These are phyloP conservation scores for Marmota monax DNA, from an alignment of 2,113 vertebrate genomes.

Conservation along the genomic window DNA sequence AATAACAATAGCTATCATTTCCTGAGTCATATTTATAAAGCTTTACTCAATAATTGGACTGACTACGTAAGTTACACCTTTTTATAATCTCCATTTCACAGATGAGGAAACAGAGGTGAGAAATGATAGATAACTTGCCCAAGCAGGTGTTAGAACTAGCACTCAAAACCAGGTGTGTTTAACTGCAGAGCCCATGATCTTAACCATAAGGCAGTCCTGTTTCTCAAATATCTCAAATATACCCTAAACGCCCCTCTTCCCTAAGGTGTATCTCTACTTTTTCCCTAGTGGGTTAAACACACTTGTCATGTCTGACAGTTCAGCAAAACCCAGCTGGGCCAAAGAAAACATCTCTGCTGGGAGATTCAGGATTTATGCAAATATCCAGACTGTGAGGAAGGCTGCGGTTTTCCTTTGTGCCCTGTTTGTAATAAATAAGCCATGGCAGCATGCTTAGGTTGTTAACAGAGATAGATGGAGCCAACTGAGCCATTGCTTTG, in stretches of 20 bases:
- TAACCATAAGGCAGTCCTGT: background rate
- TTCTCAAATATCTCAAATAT: background rate
- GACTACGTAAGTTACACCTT: background rate
- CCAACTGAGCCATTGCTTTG: background rate
- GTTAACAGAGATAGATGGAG: constrained; percentile 35
- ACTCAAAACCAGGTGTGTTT: background rate
- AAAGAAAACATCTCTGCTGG: constrained; percentile 53
- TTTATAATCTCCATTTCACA: constrained; percentile 11
- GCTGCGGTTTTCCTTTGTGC: background rate
- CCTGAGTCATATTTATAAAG: background rate
- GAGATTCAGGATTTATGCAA: constrained; percentile 49
- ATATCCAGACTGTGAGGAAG: background rate
- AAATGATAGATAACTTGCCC: background rate
- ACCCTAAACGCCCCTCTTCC: background rate
- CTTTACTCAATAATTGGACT: background rate
- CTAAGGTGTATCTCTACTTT: background rate
- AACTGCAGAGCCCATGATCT: background rate
- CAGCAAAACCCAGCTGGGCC: constrained; percentile 17
- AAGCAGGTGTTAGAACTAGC: background rate
- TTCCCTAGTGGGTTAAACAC: background rate
- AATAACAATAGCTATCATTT: background rate
- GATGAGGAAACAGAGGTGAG: background rate
- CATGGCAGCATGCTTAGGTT: background rate
- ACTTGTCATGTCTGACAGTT: constrained; percentile 32
- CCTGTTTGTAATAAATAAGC: constrained; percentile 58